phyloP scores from a whole-genome alignment of 2,797 vertebrate species.

The Pangasius larnaudii region DNA sequence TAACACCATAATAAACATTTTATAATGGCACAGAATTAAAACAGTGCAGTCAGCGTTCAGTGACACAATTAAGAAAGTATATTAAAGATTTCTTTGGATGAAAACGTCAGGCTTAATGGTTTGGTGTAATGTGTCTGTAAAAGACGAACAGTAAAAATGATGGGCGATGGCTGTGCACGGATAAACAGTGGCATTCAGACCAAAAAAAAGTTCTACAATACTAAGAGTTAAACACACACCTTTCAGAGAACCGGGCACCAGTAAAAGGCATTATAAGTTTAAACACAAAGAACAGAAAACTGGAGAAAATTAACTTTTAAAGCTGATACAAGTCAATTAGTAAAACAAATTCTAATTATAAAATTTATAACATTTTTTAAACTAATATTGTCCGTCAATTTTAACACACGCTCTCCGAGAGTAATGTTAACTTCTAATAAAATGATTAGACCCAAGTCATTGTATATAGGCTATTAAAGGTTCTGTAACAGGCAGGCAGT shows the following conservation, averaged over 20 bases:
- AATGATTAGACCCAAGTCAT: no score
- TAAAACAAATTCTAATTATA: no score
- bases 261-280: not conserved
- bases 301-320: not conserved
- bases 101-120: not conserved
- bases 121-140: not conserved
- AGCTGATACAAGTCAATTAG: not conserved
- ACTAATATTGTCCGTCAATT: no score
- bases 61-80: not conserved
- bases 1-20: not conserved
- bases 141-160: not conserved
- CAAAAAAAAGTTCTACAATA: not conserved
- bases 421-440: no score
- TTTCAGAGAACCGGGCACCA: not conserved
- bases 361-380: no score
- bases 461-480: no score
- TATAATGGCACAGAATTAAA: slow-evolving; percentile 4
- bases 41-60: not conserved
- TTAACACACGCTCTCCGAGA: no score
- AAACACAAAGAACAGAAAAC: not conserved
- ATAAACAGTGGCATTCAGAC: not conserved
- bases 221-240: not conserved
- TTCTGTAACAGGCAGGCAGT: no score
- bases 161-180: not conserved
- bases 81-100: not conserved